phyloP scores from a whole-genome alignment of 2,888 invertebrate genomes.

The Dryocosmus kuriphilus region DNA sequence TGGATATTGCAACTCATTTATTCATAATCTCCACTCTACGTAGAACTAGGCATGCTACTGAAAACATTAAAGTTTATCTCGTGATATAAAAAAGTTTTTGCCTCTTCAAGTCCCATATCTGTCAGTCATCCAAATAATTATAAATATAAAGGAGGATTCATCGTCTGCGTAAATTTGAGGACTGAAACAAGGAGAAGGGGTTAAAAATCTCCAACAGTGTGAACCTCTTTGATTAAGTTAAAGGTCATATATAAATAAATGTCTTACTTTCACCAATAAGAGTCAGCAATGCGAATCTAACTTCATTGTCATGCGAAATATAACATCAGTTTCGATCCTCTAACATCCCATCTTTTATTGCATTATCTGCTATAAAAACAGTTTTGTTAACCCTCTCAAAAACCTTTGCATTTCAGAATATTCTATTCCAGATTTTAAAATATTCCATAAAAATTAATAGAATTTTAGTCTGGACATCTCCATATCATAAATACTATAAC shows the following conservation, averaged over 20 bases:
- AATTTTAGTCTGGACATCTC: too few species aligned
- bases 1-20: slow-evolving; percentile 20
- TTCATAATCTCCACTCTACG: slow-evolving; percentile 14
- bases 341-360: not conserved
- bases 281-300: slow-evolving; percentile 46
- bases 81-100: not conserved
- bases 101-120: not conserved
- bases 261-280: slow-evolving; percentile 55
- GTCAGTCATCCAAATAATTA: not conserved
- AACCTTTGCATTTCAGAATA: too few species aligned
- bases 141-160: not conserved
- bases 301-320: slow-evolving; percentile 53
- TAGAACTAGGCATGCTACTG: not conserved
- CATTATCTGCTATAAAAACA: not conserved
- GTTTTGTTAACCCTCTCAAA: too few species aligned
- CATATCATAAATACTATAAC: not conserved
- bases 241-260: slow-evolving; percentile 55
- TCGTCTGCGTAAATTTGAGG: not conserved
- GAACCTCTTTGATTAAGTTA: slow-evolving; percentile 55
- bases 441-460: too few species aligned
- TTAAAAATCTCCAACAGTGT: slow-evolving; percentile 51
- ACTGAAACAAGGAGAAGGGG: slow-evolving; percentile 45
- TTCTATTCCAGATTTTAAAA: too few species aligned
- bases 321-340: slow-evolving; percentile 48
- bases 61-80: too few species aligned